Evolutionary conservation across 2,888 invertebrate species (phyloP), one percentile per base, ranked within the genome.

Genomic region (Siphonodentalium dalli): DNA sequence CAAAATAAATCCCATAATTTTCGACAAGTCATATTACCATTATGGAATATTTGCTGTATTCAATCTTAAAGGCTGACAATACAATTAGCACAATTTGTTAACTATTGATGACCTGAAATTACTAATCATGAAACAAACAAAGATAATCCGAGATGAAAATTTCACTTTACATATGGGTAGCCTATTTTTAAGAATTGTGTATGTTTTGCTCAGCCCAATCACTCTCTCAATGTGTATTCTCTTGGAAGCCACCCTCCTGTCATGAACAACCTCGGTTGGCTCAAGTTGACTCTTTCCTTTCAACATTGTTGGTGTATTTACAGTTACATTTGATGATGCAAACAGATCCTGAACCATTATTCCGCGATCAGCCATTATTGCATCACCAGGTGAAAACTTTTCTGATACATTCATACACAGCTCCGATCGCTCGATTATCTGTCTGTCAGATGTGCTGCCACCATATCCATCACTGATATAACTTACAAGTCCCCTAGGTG

Each of bases 311-410:
- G 61, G 64, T n/a, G 59, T 64, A 41, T 62, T 64, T 28, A 64
- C 59, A 35, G 23, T 18, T 7, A 60, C 55, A 57, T 60, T 50
- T 26, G 49, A 37, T 9, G n/a, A 27, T 18, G 62, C 65, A 60
- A 65, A 61, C 18, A 61, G 28, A 41, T 65, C 65, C 40, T 65
- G 65, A 11, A 65, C 60, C 58, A 63, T 63, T 11, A 65, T 58
- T 7, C 65, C 61, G 21, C 63, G 27, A 33, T 64, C 64, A n/a
- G 59, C 56, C 60, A 65, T 65, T 9, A 61, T 53, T 24, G 51
- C 46, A 41, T 62, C 59, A 39, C 34, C 24, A n/a, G n/a, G n/a
- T n/a, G n/a, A n/a, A n/a, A n/a, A n/a, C n/a, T n/a, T n/a, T n/a
- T n/a, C n/a, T n/a, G n/a, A n/a, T n/a, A n/a, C n/a, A n/a, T n/a